phyloP scores from a whole-genome alignment of 2,888 invertebrate genomes.

The Poecilobothrus nobilitatus region DNA sequence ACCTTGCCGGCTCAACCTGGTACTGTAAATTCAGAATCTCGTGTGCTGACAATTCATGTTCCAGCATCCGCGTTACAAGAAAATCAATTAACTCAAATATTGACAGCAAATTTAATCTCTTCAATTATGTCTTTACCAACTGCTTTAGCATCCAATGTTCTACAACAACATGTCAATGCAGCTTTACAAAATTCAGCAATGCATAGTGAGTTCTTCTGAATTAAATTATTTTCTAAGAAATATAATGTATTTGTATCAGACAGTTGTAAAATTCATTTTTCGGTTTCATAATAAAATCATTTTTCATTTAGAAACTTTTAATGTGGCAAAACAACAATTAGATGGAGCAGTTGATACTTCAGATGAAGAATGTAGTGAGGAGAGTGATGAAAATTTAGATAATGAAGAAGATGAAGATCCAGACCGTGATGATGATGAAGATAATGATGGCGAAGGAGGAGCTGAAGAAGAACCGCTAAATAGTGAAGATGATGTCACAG shows the following conservation, averaged over 20 bases:
- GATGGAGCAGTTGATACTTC: constrained; percentile 63
- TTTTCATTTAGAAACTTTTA: constrained; percentile 33
- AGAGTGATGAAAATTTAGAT: constrained; percentile 59
- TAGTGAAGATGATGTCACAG: constrained; percentile 95
- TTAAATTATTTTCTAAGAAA: background rate
- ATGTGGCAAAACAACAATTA: constrained; percentile 46
- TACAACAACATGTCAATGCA: constrained; percentile 85
- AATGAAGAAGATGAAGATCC: constrained; percentile 72
- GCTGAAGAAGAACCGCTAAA: constrained; percentile 87
- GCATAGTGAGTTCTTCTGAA: constrained; percentile 31
- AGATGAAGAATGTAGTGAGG: constrained; percentile 71
- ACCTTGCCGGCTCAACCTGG: constrained; percentile 75
- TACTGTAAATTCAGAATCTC: constrained; percentile 55
- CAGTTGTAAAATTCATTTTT: no score
- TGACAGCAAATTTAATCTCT: constrained; percentile 80
- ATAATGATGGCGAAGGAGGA: constrained; percentile 56
- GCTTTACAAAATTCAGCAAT: constrained; percentile 55
- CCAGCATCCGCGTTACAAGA: constrained; percentile 76
- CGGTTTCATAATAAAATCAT: no score
- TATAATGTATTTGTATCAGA: no score
- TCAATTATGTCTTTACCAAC: constrained; percentile 83
- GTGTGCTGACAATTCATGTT: constrained; percentile 82
- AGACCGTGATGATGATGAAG: constrained; percentile 54
- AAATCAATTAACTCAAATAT: constrained; percentile 57
- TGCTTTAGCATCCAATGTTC: constrained; percentile 66